Percentiles rank a stretch among this genome's conserved stretches.
Conservation (phyloP, 1,140 invertebrate genomes). For the Halesus radiatus region DNA sequence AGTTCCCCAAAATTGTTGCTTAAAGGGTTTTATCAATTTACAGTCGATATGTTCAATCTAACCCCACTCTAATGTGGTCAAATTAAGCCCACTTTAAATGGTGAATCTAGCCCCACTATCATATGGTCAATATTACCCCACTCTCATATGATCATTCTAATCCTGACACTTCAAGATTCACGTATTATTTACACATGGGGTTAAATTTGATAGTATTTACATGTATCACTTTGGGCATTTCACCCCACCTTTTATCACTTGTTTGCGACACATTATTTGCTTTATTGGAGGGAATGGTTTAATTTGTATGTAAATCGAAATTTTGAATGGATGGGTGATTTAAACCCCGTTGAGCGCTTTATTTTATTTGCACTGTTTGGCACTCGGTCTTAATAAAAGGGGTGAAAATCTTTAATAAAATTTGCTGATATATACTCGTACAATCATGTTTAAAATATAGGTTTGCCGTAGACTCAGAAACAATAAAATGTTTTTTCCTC, state of each 20-base stretch:
- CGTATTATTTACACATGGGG: background rate
- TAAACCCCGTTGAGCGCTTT: background rate
- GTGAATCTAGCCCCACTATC: background rate
- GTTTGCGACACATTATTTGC: slow-evolving; percentile 4
- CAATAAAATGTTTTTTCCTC: too few relatives aligned
- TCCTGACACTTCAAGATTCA: background rate
- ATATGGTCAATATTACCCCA: too few relatives aligned
- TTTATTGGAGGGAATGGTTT: slow-evolving; percentile 3
- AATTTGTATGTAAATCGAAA: slow-evolving; percentile 22
- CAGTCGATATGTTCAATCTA: too few relatives aligned
- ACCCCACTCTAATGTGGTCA: background rate
- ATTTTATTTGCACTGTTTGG: background rate
- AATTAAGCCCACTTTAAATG: too few relatives aligned
- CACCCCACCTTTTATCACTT: background rate
- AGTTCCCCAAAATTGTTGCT: too few relatives aligned
- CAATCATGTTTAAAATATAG: too few relatives aligned
- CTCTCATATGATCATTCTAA: background rate
- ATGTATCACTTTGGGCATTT: background rate
- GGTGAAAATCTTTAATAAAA: background rate
- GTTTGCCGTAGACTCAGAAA: too few relatives aligned
- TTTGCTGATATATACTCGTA: background rate
- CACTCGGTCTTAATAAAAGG: background rate
- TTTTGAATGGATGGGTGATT: background rate
- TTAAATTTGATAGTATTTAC: background rate
- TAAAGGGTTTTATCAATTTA: too few relatives aligned